Evolutionary conservation across 2,888 invertebrate species (phyloP).

Genomic region (Cerastis rubricosa): DNA sequence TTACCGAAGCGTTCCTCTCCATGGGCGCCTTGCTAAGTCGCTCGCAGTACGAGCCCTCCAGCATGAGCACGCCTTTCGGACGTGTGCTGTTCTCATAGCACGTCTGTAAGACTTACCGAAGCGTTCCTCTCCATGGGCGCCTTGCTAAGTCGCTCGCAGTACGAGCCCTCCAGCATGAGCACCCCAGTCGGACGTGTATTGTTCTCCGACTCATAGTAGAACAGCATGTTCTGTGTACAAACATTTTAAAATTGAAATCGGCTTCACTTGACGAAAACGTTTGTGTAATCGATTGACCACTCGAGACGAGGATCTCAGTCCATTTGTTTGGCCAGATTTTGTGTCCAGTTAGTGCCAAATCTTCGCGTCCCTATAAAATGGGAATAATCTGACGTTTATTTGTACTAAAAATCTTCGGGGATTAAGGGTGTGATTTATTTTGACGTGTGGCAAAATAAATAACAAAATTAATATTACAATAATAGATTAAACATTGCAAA

Average conservation of each 20-base stretch:
- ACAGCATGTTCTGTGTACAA: constrained; percentile 94
- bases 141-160: constrained; percentile 95
- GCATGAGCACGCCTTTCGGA: constrained; percentile 56
- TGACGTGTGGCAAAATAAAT: too few relatives aligned
- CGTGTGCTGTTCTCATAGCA: background rate
- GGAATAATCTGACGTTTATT: background rate
- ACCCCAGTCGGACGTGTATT: constrained; percentile 95
- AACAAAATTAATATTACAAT: too few relatives aligned
- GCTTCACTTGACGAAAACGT: too few relatives aligned
- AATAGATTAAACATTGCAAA: too few relatives aligned
- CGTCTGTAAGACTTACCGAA: constrained; percentile 74
- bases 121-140: constrained; percentile 87
- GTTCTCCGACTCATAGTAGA: constrained; percentile 97
- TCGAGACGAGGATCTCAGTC: background rate
- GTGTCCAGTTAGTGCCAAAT: background rate
- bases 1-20: too few relatives aligned
- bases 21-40: constrained; percentile 92
- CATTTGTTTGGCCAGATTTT: background rate
- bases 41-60: constrained; percentile 96
- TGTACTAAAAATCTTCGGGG: background rate
- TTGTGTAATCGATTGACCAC: background rate
- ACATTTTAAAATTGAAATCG: background rate
- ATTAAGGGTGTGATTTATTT: too few relatives aligned
- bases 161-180: constrained; percentile 96
- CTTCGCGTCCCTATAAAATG: background rate